phyloP scores from a whole-genome alignment of 1,140 invertebrate genomes.

The Mylabris phalerata region DNA sequence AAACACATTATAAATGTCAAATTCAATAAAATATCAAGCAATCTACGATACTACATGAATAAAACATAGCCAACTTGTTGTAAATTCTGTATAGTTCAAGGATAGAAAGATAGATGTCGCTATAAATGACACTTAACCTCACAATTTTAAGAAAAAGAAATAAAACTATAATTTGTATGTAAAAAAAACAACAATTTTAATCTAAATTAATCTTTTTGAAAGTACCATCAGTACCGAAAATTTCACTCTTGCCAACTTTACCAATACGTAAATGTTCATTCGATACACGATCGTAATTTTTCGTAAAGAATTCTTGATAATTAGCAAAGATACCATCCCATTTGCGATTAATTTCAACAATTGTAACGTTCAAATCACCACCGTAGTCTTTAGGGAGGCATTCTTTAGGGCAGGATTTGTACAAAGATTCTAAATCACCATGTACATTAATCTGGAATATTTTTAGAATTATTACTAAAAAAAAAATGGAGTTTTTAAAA shows the following conservation, averaged over 20 bases:
- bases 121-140: too few species aligned
- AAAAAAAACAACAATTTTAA: background rate
- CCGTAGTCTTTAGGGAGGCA: conserved; percentile 5
- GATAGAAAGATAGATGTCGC: too few species aligned
- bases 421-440: conserved; percentile 1
- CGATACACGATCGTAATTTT: background rate
- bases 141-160: too few species aligned
- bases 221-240: conserved; percentile 5
- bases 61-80: too few species aligned
- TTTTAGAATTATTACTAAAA: too few species aligned
- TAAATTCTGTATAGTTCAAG: too few species aligned
- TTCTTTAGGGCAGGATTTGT: conserved; percentile 1
- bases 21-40: too few species aligned
- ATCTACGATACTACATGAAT: too few species aligned
- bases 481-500: background rate
- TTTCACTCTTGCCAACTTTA: background rate
- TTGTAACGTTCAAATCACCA: background rate
- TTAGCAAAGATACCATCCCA: background rate
- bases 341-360: background rate
- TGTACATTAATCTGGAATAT: conserved; percentile 7
- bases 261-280: conserved; percentile 1
- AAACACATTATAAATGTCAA: too few species aligned
- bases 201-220: conserved; percentile 1
- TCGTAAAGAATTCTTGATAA: too few species aligned
- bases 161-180: too few species aligned